Percentiles rank a stretch among this genome's conserved stretches.
Conservation (phyloP, 1,140 invertebrate species). For the Pomacea maculata region DNA sequence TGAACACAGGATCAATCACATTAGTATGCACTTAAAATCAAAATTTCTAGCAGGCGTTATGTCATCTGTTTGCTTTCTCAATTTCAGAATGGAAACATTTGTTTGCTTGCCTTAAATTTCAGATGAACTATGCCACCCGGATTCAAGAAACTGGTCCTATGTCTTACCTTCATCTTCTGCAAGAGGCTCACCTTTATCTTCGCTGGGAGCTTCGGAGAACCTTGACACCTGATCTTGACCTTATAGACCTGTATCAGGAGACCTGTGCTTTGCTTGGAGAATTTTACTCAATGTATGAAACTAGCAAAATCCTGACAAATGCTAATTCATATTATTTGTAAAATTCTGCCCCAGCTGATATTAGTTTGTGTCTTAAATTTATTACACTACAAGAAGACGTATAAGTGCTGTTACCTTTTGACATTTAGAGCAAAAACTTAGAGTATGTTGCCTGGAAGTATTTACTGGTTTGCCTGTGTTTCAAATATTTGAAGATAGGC, state of each 20-base stretch:
- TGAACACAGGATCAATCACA: too few relatives aligned
- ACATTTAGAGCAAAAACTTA: background rate
- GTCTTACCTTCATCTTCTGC: slow-evolving; percentile 75
- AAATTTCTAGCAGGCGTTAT: too few relatives aligned
- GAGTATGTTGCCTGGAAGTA: background rate
- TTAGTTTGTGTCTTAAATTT: background rate
- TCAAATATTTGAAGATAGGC: background rate
- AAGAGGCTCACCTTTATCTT: slow-evolving; percentile 75
- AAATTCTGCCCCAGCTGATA: background rate
- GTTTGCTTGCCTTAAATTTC: slow-evolving; percentile 1
- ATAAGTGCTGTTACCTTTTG: background rate
- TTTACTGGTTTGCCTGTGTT: background rate
- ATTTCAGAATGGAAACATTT: background rate
- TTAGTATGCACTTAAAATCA: too few relatives aligned
- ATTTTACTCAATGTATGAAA: slow-evolving; percentile 72
- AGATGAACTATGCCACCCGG: slow-evolving; percentile 72
- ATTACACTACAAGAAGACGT: background rate
- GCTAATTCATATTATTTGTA: background rate
- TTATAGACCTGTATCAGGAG: slow-evolving; percentile 70
- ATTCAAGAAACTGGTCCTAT: slow-evolving; percentile 72
- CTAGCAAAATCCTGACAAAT: background rate
- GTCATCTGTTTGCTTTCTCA: too few relatives aligned
- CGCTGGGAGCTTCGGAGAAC: slow-evolving; percentile 58
- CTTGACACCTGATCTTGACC: slow-evolving; percentile 44
- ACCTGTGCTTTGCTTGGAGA: slow-evolving; percentile 74